Base-by-base conservation (phyloP, 2,888 invertebrate genomes). In the Caenorhabditis becei region DNA sequence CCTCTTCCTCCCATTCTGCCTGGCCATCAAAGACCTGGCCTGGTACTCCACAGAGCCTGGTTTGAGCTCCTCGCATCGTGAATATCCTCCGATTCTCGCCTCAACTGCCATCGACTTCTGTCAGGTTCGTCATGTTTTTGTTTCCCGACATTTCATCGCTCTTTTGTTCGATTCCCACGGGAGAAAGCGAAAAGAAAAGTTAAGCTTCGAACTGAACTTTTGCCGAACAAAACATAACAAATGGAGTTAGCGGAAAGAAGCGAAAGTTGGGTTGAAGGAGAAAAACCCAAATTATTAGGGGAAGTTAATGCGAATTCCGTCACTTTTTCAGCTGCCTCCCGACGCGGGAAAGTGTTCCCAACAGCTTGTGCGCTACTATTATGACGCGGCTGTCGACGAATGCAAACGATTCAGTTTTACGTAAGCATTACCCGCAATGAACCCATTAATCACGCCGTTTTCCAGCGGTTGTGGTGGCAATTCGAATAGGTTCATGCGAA, bases 341-440 rank as follows among this genome's bases (percentile, higher is more conserved):
- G 87, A 87, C 59, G 69, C 75, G 32, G 90, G 90, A 18, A 86
- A 84, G 58, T 90, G 90, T 74, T 69, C 77, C n/a, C 82, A 84
- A 63, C 83, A 87, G 65, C 83, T 89, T 28, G 75, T 88, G 24
- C 84, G 90, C 41, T 90, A 86, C 65, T 90, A 88, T 77, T 90
- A 88, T 83, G 86, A 90, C 69, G 69, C 79, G 24, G 77, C 53
- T 10, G 79, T 58, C 26, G 87, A 86, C 56, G 85, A 87, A 20
- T 90, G 90, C 82, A 83, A 83, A 75, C 82, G 84, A 69, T 90
- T 90, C 82, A 84, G 78, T 65, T 90, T 88, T 80, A 84, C 84
- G 89, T 89, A 82, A 79, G 83, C 11, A 37, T 26, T 20, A 18
- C 37, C 49, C 37, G 26, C 5, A 62, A n/a, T 49, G 35, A 56